phyloP scores from a whole-genome alignment of 2,888 invertebrate species.

The Euproctis similis region DNA sequence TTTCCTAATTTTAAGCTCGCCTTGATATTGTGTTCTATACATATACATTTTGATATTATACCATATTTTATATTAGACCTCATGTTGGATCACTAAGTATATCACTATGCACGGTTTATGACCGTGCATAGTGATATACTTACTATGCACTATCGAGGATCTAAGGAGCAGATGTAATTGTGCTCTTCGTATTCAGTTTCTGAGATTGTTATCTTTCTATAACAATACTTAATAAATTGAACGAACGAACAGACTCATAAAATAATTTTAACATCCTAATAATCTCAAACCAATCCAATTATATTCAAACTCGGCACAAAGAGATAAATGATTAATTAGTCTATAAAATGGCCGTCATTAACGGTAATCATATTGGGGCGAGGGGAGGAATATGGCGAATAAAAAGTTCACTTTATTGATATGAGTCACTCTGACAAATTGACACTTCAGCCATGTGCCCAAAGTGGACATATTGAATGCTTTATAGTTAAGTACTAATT shows the following conservation, averaged over 20 bases:
- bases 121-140: too few relatives aligned
- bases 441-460: slow-evolving; percentile 23
- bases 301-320: slow-evolving; percentile 17
- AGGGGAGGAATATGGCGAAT: slow-evolving; percentile 31
- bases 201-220: neutral
- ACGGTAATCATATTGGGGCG: slow-evolving; percentile 34
- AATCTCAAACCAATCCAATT: slow-evolving; percentile 18
- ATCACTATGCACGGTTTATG: too few relatives aligned
- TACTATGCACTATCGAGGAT: too few relatives aligned
- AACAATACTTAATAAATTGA: neutral
- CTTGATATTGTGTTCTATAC: too few relatives aligned
- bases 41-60: too few relatives aligned
- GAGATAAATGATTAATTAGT: slow-evolving; percentile 31
- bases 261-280: slow-evolving; percentile 15
- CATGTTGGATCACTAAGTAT: too few relatives aligned
- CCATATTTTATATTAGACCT: too few relatives aligned
- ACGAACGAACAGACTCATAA: slow-evolving; percentile 4
- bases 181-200: too few relatives aligned
- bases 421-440: slow-evolving; percentile 28
- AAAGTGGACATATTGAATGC: slow-evolving; percentile 6
- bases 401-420: slow-evolving; percentile 35
- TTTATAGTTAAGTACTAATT: slow-evolving; percentile 10
- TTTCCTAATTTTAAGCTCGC: too few relatives aligned
- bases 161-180: too few relatives aligned
- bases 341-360: slow-evolving; percentile 31